Conservation (phyloP, 2,797 vertebrate species). For the Setipinna tenuifilis region DNA sequence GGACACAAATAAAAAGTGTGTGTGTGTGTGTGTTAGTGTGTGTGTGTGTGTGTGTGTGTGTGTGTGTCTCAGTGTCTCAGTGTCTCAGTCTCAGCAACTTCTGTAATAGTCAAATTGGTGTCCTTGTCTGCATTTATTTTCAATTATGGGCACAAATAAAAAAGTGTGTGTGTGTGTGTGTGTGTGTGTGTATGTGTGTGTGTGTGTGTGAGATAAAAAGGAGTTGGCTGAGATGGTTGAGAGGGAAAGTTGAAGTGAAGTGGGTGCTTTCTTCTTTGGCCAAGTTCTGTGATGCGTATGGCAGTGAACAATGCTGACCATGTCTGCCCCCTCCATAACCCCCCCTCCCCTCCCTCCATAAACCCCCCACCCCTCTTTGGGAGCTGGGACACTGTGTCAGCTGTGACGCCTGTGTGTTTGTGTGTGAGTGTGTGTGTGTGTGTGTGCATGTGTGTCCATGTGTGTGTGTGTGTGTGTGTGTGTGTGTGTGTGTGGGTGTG, state of each 20-base stretch:
- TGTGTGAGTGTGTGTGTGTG: constrained; percentile 2
- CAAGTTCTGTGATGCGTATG: neutral
- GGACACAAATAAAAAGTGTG: too few relatives aligned
- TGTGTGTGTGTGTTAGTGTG: too few relatives aligned
- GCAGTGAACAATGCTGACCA: neutral
- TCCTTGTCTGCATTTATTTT: too few relatives aligned
- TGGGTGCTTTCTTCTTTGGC: neutral
- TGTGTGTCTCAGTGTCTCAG: too few relatives aligned
- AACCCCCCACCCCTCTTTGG: neutral
- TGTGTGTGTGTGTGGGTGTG: neutral
- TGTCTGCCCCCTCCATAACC: neutral
- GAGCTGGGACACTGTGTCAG: neutral
- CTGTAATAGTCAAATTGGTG: too few relatives aligned
- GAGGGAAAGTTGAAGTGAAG: neutral
- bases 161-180: too few relatives aligned
- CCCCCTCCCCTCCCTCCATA: neutral
- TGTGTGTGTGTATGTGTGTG: too few relatives aligned
- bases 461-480: constrained; percentile 13
- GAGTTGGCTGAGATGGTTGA: neutral
- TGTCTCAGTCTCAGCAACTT: too few relatives aligned
- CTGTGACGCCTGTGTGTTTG: neutral
- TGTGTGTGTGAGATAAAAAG: too few relatives aligned
- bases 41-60: too few relatives aligned
- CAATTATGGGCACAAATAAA: too few relatives aligned
- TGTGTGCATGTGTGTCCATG: too few relatives aligned